Percentiles rank a stretch among this genome's conserved stretches.
phyloP scores from a whole-genome alignment of 2,888 invertebrate genomes.

The Steromphala cineraria region DNA sequence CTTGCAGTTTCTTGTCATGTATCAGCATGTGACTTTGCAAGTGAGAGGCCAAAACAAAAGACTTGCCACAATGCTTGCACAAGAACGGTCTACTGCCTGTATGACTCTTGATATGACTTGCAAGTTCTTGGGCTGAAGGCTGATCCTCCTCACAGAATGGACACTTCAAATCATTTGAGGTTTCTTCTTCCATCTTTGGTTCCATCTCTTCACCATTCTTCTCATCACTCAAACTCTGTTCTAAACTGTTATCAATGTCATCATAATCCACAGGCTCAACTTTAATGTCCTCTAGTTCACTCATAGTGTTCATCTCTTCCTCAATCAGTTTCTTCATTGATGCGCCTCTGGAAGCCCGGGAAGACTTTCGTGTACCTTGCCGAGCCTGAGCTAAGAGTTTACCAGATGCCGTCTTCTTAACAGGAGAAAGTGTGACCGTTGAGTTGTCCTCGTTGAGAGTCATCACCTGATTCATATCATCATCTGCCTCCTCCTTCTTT shows the following conservation, averaged over 20 bases:
- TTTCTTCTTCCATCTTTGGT: neutral
- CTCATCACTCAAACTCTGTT: neutral
- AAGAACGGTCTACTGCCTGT: neutral
- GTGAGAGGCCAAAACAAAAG: neutral
- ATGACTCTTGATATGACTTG: neutral
- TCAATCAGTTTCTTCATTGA: conserved; percentile 4
- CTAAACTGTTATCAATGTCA: neutral
- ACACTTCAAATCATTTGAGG: neutral
- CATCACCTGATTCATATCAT: neutral
- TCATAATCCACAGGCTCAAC: neutral
- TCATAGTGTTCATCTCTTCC: conserved; percentile 4
- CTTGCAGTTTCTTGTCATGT: neutral
- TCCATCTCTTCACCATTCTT: neutral
- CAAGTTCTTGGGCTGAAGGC: neutral
- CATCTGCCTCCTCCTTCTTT: neutral
- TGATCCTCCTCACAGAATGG: neutral
- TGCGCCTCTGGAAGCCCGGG: neutral
- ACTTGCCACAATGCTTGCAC: neutral
- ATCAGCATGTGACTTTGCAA: neutral
- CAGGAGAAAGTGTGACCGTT: neutral
- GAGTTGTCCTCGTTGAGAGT: neutral
- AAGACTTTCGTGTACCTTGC: neutral
- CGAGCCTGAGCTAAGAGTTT: neutral
- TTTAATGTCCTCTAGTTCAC: neutral
- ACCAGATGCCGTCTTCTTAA: neutral